phyloP scores from a whole-genome alignment of 2,797 vertebrate species.

The Rhadinocentrus ornatus region DNA sequence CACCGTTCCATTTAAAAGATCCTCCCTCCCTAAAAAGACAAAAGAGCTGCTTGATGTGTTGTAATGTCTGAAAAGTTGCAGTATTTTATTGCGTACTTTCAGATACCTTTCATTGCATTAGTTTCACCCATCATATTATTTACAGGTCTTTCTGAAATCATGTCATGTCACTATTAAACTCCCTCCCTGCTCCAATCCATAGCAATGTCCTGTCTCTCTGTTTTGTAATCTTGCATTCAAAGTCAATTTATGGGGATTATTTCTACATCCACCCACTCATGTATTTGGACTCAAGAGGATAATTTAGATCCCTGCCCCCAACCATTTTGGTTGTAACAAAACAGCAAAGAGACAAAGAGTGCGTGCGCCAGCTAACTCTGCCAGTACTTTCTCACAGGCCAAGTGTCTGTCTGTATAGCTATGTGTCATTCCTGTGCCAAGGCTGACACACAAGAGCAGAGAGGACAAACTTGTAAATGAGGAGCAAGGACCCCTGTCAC shows the following conservation, averaged over 20 bases:
- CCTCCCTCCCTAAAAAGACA: conserved; percentile 19
- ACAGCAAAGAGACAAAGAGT: conserved; percentile 60
- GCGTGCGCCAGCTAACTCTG: conserved; percentile 50
- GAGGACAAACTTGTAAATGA: conserved; percentile 70
- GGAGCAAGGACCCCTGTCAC: conserved; percentile 70
- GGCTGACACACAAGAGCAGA: conserved; percentile 59
- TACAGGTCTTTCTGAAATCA: not conserved
- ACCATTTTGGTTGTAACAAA: conserved; percentile 44
- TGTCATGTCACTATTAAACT: conserved; percentile 2
- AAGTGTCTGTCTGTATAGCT: conserved; percentile 69
- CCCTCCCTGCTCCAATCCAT: not conserved
- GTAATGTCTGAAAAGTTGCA: no score
- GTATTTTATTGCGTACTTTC: not conserved
- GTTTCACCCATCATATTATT: not conserved
- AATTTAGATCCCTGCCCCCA: conserved; percentile 49
- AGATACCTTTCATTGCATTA: not conserved
- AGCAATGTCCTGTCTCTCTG: conserved; percentile 27
- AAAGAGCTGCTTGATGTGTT: conserved; percentile 31
- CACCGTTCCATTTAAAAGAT: conserved; percentile 22
- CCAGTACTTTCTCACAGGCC: conserved; percentile 66
- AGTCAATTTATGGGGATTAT: conserved; percentile 67
- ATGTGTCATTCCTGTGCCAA: conserved; percentile 74
- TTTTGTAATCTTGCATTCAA: conserved; percentile 66
- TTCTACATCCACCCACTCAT: conserved; percentile 62
- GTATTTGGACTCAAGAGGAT: conserved; percentile 61